A percentile compares a stretch with the other conserved stretches of the same genome.
These are phyloP conservation scores for Drosophila sechellia DNA, from an alignment of 1,140 invertebrate species.

Conservation along the genomic window DNA sequence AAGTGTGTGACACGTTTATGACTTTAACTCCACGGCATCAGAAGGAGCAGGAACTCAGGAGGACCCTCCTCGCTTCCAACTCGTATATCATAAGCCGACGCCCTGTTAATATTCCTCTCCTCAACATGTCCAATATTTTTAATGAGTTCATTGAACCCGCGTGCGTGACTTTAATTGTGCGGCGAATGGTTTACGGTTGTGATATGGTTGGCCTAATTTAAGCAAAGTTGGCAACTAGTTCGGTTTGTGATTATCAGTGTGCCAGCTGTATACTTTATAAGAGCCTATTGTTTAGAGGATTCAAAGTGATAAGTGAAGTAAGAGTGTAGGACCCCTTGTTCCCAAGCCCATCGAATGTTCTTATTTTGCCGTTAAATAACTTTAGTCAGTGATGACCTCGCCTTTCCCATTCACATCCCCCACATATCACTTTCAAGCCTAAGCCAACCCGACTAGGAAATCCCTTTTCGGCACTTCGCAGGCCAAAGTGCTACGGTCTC, in stretches of 20 bases:
- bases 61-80: neutral
- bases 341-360: too few species aligned
- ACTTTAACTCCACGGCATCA: conserved; percentile 41
- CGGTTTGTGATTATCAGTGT: neutral
- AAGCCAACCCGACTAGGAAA: conserved; percentile 16
- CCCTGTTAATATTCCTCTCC: conserved; percentile 53
- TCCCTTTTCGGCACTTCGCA: conserved; percentile 28
- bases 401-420: conserved; percentile 15
- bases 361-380: conserved; percentile 23
- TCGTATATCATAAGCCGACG: conserved; percentile 38
- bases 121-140: conserved; percentile 46
- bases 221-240: neutral
- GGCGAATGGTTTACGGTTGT: conserved; percentile 6
- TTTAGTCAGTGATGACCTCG: conserved; percentile 15
- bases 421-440: conserved; percentile 25
- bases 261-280: too few species aligned
- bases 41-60: neutral
- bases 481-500: conserved; percentile 30
- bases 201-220: conserved; percentile 7
- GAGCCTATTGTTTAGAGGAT: too few species aligned
- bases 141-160: conserved; percentile 70
- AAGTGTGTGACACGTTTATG: conserved; percentile 79
- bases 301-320: too few species aligned
- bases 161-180: conserved; percentile 57
- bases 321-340: neutral